Percentiles rank a stretch among this genome's conserved stretches.
Conservation (phyloP, 2,888 invertebrate genomes). For the Papilio gigon region DNA sequence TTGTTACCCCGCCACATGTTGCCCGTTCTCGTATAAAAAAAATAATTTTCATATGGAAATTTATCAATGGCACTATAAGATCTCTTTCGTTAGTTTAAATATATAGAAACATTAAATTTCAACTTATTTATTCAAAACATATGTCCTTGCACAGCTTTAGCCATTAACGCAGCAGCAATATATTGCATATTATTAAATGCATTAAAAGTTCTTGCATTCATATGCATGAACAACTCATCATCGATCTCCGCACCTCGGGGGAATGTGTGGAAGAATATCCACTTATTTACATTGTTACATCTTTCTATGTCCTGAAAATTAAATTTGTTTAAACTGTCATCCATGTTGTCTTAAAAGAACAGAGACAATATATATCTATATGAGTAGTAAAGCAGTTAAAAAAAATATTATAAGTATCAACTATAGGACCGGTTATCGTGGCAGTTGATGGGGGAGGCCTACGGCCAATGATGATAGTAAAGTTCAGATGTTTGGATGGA, state of each 20-base stretch:
- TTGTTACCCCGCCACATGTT: no score
- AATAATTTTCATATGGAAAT: no score
- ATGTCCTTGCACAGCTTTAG: slow-evolving; percentile 54
- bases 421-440: no score
- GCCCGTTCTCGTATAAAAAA: no score
- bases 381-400: not conserved
- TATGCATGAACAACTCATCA: slow-evolving; percentile 60
- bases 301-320: slow-evolving; percentile 59
- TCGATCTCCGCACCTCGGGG: slow-evolving; percentile 66
- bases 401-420: no score
- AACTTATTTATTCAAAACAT: slow-evolving; percentile 51
- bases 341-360: not conserved
- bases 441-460: no score
- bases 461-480: no score
- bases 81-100: no score
- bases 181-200: slow-evolving; percentile 70
- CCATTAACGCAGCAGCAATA: slow-evolving; percentile 69
- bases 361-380: no score
- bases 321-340: slow-evolving; percentile 3
- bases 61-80: no score
- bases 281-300: slow-evolving; percentile 49
- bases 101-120: not conserved
- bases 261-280: slow-evolving; percentile 72
- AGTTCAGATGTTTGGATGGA: no score
- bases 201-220: slow-evolving; percentile 60